These are phyloP conservation scores for Diachrysia chrysitis DNA, from an alignment of 2,888 invertebrate genomes.

Conservation along the genomic window DNA sequence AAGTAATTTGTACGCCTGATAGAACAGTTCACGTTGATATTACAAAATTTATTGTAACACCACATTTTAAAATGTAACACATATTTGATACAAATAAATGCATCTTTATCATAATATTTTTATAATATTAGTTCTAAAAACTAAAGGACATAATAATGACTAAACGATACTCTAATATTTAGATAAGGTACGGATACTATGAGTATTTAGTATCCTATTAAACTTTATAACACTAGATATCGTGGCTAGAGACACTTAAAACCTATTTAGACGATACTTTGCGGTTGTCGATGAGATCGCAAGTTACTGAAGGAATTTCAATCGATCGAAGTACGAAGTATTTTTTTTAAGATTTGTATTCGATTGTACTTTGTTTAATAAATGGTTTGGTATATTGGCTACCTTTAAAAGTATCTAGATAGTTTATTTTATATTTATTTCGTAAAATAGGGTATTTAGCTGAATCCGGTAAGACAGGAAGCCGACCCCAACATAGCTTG, in stretches of 20 bases:
- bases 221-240: background rate
- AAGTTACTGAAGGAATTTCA: background rate
- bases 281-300: background rate
- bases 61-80: too few relatives aligned
- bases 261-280: background rate
- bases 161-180: background rate
- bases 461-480: too few relatives aligned
- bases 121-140: too few relatives aligned
- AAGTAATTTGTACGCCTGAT: too few relatives aligned
- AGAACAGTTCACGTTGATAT: too few relatives aligned
- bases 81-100: too few relatives aligned
- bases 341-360: background rate
- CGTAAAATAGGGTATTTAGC: too few relatives aligned
- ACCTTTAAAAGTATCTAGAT: too few relatives aligned
- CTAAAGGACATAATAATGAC: background rate
- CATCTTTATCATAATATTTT: too few relatives aligned
- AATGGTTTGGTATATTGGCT: background rate
- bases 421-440: too few relatives aligned
- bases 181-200: conserved; percentile 1
- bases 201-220: conserved; percentile 5
- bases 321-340: background rate
- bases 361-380: background rate
- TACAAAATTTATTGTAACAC: too few relatives aligned
- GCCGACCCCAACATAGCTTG: too few relatives aligned
- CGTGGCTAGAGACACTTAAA: conserved; percentile 6